A percentile compares a stretch with the other conserved stretches of the same genome.
These are phyloP conservation scores for Drosophila austrosaltans DNA, from an alignment of 2,888 invertebrate species.

Conservation along the genomic window DNA sequence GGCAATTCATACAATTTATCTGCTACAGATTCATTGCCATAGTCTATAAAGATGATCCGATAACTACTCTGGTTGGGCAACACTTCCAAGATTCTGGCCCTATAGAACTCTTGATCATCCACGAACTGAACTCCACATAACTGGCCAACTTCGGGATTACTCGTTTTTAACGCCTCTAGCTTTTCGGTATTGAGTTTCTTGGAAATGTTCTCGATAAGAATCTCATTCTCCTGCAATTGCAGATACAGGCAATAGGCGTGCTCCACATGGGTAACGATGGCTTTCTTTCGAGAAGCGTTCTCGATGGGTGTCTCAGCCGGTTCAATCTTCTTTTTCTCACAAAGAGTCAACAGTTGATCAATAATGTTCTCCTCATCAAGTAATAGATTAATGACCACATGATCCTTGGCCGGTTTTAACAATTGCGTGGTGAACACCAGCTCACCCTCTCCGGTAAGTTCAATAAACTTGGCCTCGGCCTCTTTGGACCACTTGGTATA, in stretches of 20 bases:
- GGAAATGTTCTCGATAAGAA: constrained; percentile 41
- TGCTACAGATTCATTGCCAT: constrained; percentile 86
- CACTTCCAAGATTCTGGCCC: constrained; percentile 91
- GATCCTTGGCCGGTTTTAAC: constrained; percentile 87
- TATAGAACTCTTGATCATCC: constrained; percentile 93
- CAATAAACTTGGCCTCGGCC: constrained; percentile 87
- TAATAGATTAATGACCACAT: constrained; percentile 87
- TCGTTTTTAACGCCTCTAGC: constrained; percentile 71
- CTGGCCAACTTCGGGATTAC: constrained; percentile 81
- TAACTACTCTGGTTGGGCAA: constrained; percentile 85
- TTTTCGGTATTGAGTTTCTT: constrained; percentile 59
- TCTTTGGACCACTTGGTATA: constrained; percentile 87
- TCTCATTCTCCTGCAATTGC: constrained; percentile 85
- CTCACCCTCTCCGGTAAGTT: constrained; percentile 88
- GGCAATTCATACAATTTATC: constrained; percentile 86
- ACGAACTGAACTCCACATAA: constrained; percentile 90
- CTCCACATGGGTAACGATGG: constrained; percentile 89
- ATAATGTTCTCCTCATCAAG: constrained; percentile 87
- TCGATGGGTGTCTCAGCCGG: constrained; percentile 25
- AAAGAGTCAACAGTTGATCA: constrained; percentile 85
- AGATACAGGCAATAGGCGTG: constrained; percentile 91
- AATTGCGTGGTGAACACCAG: constrained; percentile 88
- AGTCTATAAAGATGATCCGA: constrained; percentile 89
- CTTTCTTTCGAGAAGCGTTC: constrained; percentile 76
- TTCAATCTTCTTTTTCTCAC: constrained; percentile 79